Evolutionary conservation across 2,888 invertebrate genomes (phyloP).

Genomic region (Nephrotoma flavescens): DNA sequence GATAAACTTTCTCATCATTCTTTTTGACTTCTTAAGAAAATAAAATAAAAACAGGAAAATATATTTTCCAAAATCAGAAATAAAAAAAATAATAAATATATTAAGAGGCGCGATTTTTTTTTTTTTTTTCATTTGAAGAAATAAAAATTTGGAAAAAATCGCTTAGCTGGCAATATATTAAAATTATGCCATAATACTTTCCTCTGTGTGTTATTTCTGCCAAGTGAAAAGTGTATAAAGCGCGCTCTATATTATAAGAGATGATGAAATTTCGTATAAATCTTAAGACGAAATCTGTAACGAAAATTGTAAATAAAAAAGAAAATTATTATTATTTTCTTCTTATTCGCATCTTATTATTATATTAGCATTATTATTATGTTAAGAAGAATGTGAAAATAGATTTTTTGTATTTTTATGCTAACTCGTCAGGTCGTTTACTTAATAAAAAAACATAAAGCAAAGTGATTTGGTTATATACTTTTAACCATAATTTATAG

Average conservation of each 20-base stretch:
- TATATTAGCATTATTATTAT: background rate
- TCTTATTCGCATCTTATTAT: background rate
- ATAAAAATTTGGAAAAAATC: background rate
- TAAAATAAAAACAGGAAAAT: background rate
- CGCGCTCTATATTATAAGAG: background rate
- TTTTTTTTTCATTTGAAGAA: background rate
- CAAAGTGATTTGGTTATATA: background rate
- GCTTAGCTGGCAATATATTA: constrained; percentile 5
- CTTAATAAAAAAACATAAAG: background rate
- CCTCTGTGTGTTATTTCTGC: background rate
- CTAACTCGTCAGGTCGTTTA: constrained; percentile 4
- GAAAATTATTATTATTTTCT: background rate
- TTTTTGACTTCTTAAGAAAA: background rate
- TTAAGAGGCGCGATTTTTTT: background rate
- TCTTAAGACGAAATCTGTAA: background rate
- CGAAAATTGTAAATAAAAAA: background rate
- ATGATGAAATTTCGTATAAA: background rate
- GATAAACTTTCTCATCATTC: background rate
- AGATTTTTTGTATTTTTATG: background rate
- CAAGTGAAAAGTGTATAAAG: background rate
- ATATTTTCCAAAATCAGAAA: background rate
- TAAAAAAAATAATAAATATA: background rate
- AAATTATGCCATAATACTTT: constrained; percentile 5
- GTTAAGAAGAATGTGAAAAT: background rate
- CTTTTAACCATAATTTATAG: background rate